These are phyloP conservation scores for Atherinomorus stipes DNA, from an alignment of 2,113 vertebrate species.

Conservation along the genomic window DNA sequence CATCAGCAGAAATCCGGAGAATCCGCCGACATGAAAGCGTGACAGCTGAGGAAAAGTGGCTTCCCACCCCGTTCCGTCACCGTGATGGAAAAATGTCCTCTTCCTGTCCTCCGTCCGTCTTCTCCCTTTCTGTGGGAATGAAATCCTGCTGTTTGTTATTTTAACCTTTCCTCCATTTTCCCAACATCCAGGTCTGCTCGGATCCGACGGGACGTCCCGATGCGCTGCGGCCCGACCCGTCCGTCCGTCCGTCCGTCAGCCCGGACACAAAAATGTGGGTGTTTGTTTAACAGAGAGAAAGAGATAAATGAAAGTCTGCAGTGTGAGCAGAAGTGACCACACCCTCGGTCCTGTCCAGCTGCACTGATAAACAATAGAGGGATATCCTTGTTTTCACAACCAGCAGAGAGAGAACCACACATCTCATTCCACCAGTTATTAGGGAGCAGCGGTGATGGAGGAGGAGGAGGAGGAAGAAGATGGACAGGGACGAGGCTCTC, in stretches of 20 bases:
- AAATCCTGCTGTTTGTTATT: constrained; percentile 41
- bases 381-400: constrained; percentile 84
- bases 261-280: constrained; percentile 7
- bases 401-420: constrained; percentile 26
- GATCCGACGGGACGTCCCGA: constrained; percentile 35
- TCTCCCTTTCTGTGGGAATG: neutral
- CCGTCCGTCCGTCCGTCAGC: neutral
- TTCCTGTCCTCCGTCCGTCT: constrained; percentile 12
- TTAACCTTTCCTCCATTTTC: constrained; percentile 35
- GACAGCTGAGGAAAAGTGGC: neutral
- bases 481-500: constrained; percentile 14
- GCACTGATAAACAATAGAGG: constrained; percentile 81
- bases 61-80: neutral
- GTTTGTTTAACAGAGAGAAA: constrained; percentile 46
- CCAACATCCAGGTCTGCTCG: neutral
- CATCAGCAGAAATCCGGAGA: too few relatives aligned
- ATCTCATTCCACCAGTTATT: constrained; percentile 32
- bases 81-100: neutral
- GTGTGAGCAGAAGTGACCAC: constrained; percentile 72
- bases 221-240: neutral
- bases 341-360: constrained; percentile 73
- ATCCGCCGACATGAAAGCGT: too few relatives aligned
- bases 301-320: constrained; percentile 54
- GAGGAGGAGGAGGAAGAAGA: neutral
- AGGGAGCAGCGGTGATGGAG: constrained; percentile 1